These are phyloP conservation scores for Cyclura pinguis DNA, from an alignment of 2,797 vertebrate species.

Conservation along the genomic window DNA sequence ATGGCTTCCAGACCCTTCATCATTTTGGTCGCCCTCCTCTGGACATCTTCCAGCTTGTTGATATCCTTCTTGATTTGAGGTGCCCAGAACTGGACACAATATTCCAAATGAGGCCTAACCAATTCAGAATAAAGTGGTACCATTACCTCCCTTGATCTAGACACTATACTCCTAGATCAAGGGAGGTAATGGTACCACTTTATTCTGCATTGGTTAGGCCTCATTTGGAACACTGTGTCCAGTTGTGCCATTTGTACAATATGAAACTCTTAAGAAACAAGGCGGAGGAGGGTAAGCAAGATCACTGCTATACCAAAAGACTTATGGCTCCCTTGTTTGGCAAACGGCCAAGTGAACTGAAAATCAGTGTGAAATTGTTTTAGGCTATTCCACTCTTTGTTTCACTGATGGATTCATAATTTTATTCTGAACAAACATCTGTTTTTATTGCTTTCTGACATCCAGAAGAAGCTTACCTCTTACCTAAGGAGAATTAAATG, in stretches of 20 bases:
- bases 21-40: too few species aligned
- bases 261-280: neutral
- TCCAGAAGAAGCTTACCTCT: neutral
- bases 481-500: constrained; percentile 16
- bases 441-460: neutral
- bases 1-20: too few species aligned
- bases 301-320: neutral
- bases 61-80: too few species aligned
- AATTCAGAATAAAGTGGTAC: too few species aligned
- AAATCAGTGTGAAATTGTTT: neutral
- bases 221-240: neutral
- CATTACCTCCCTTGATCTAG: too few species aligned
- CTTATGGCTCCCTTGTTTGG: neutral
- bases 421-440: neutral
- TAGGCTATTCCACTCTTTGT: neutral
- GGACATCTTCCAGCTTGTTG: too few species aligned
- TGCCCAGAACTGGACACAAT: too few species aligned
- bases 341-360: neutral
- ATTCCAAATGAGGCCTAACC: too few species aligned
- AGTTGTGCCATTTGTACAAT: constrained; percentile 2
- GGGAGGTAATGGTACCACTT: too few species aligned
- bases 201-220: too few species aligned
- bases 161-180: too few species aligned
- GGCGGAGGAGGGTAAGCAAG: neutral
- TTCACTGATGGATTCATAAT: neutral